phyloP scores from a whole-genome alignment of 2,113 vertebrate genomes.

The Garra rufa region DNA sequence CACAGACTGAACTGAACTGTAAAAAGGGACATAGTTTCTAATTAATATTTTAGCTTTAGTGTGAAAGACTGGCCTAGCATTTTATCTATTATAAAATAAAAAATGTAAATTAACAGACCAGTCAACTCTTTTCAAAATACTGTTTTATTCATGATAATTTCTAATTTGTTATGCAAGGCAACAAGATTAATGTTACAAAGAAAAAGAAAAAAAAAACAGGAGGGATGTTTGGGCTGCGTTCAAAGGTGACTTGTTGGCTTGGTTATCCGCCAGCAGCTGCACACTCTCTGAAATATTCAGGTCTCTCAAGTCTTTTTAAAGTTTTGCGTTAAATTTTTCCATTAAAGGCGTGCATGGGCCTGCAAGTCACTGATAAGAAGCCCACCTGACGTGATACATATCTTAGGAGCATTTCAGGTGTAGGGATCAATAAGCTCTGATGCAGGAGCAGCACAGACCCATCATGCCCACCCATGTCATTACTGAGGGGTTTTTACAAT shows the following conservation, averaged over 20 bases:
- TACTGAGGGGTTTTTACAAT: slow-evolving; percentile 58
- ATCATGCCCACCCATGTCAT: slow-evolving; percentile 57
- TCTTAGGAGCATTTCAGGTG: slow-evolving; percentile 66
- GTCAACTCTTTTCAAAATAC: background rate
- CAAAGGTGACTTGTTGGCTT: slow-evolving; percentile 18
- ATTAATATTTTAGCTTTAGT: slow-evolving; percentile 13
- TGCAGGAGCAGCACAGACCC: slow-evolving; percentile 58
- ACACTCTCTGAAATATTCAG: background rate
- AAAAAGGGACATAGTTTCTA: background rate
- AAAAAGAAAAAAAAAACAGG: background rate
- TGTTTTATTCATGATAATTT: background rate
- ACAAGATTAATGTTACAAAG: background rate
- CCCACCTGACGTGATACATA: slow-evolving; percentile 67
- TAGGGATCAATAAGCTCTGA: slow-evolving; percentile 72
- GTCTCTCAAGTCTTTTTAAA: slow-evolving; percentile 18
- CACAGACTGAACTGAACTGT: background rate
- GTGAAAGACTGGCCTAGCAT: background rate
- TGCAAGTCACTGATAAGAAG: slow-evolving; percentile 75
- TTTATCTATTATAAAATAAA: background rate
- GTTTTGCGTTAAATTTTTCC: slow-evolving; percentile 2
- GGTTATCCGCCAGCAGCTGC: background rate
- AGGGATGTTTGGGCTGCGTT: background rate
- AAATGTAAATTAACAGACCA: background rate
- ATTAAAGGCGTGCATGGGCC: slow-evolving; percentile 42
- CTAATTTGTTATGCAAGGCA: background rate